phyloP scores from a whole-genome alignment of 64 coral and sea anemone genomes.

The Cladopsammia gracilis region DNA sequence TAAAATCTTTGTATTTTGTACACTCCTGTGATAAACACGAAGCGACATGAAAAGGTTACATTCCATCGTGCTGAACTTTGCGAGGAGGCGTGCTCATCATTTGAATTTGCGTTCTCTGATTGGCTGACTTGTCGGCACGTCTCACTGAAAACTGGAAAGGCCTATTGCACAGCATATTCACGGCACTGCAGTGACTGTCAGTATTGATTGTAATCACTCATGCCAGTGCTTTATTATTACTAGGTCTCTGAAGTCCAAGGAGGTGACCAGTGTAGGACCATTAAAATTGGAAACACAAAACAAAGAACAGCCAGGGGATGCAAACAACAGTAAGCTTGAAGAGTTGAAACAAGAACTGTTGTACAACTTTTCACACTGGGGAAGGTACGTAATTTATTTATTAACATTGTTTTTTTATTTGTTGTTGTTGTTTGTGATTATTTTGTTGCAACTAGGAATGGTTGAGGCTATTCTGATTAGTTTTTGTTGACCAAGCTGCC shows the following conservation, averaged over 20 bases:
- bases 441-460: no score
- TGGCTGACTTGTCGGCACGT: no score
- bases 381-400: constrained; percentile 54
- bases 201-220: not conserved
- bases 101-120: no score
- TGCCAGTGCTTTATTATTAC: not conserved
- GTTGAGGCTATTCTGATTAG: no score
- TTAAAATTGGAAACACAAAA: constrained; percentile 27
- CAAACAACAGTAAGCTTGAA: constrained; percentile 48
- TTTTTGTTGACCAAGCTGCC: no score
- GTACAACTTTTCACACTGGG: constrained; percentile 94
- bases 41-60: no score
- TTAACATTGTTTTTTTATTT: not conserved
- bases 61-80: no score
- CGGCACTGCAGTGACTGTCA: not conserved
- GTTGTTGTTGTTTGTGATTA: not conserved
- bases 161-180: no score
- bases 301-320: constrained; percentile 20
- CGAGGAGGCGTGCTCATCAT: no score
- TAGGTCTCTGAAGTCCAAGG: constrained; percentile 89
- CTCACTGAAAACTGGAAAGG: no score
- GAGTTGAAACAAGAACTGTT: constrained; percentile 23
- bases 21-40: no score
- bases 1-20: no score
- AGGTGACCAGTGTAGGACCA: constrained; percentile 66